phyloP scores from a whole-genome alignment of 1,140 invertebrate genomes.

The Ridgeia piscesae region DNA sequence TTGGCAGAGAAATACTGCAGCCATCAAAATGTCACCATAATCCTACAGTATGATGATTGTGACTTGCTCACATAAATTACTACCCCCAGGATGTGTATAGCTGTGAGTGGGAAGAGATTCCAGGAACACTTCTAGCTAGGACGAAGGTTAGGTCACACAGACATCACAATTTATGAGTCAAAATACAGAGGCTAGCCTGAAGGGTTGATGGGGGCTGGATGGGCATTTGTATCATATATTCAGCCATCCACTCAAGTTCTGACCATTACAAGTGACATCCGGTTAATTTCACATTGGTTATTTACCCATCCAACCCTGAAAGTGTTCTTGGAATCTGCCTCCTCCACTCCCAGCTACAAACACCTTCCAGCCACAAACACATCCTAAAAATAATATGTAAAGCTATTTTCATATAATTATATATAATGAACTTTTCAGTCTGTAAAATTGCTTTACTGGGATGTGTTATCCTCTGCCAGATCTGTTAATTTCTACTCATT shows the following conservation, averaged over 20 bases:
- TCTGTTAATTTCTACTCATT: too few relatives aligned
- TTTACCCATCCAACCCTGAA: too few relatives aligned
- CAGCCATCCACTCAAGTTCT: background rate
- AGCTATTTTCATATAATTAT: too few relatives aligned
- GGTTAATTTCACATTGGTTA: too few relatives aligned
- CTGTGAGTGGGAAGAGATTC: background rate
- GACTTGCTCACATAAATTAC: background rate
- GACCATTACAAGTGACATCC: too few relatives aligned
- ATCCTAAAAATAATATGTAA: too few relatives aligned
- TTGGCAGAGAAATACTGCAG: background rate
- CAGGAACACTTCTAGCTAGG: background rate
- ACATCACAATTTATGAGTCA: background rate
- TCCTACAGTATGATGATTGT: background rate
- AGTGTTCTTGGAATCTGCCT: too few relatives aligned
- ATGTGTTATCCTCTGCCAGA: too few relatives aligned
- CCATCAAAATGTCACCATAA: background rate
- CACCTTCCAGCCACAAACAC: too few relatives aligned
- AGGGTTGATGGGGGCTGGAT: background rate
- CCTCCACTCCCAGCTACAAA: too few relatives aligned
- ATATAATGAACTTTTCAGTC: too few relatives aligned
- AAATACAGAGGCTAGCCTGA: background rate
- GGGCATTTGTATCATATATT: background rate
- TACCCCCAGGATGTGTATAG: background rate
- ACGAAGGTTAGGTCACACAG: background rate
- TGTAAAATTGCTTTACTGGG: too few relatives aligned